phyloP scores from a whole-genome alignment of 2,113 vertebrate species.

The Mus musculus region DNA sequence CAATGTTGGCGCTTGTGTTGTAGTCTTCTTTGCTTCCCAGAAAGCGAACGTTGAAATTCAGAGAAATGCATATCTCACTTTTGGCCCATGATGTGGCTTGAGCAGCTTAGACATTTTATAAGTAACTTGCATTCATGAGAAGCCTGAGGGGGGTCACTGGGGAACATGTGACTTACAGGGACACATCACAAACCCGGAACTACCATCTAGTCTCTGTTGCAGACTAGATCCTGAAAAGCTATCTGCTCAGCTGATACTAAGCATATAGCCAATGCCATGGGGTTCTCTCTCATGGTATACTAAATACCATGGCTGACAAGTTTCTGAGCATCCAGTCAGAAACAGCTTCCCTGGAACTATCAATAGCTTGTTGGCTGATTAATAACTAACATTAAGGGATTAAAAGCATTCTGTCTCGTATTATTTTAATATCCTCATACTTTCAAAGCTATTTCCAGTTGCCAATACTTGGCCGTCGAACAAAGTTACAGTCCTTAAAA shows the following conservation, averaged over 20 bases:
- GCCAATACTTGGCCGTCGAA: conserved; percentile 33
- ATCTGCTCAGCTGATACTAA: conserved; percentile 55
- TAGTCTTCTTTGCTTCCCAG: not conserved
- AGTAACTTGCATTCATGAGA: not conserved
- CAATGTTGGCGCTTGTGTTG: not conserved
- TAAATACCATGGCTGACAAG: conserved; percentile 55
- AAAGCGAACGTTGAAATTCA: conserved; percentile 21
- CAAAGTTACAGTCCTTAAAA: conserved; percentile 34
- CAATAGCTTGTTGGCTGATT: conserved; percentile 36
- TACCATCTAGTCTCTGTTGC: conserved; percentile 36
- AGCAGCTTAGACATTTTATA: conserved; percentile 23
- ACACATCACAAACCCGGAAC: not conserved
- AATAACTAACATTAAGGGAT: conserved; percentile 48
- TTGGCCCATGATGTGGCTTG: not conserved
- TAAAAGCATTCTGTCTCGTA: conserved; percentile 31
- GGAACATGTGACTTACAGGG: conserved; percentile 29
- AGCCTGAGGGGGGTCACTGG: not conserved
- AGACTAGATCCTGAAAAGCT: conserved; percentile 23
- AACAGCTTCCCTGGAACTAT: conserved; percentile 24
- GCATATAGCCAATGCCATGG: conserved; percentile 63
- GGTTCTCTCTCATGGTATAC: conserved; percentile 23
- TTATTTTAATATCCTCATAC: conserved; percentile 52
- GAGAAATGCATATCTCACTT: conserved; percentile 3
- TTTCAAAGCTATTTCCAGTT: conserved; percentile 49
- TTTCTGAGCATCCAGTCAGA: conserved; percentile 44